phyloP scores from a whole-genome alignment of 2,113 vertebrate genomes.

The Todiramphus saurophagus region DNA sequence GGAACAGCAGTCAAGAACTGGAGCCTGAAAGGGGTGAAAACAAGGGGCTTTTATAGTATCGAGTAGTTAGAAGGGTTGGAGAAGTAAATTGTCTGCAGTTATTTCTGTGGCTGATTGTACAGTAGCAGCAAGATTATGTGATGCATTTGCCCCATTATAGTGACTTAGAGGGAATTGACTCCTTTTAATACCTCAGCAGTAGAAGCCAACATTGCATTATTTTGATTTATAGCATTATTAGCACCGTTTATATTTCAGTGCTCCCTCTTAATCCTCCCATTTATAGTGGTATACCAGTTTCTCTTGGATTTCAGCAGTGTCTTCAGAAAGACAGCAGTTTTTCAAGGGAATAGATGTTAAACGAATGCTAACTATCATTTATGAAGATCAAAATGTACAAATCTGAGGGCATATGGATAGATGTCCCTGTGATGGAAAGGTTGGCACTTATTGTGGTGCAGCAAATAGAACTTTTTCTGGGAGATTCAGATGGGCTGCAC shows the following conservation, averaged over 20 bases:
- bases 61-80: neutral
- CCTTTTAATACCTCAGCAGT: neutral
- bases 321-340: neutral
- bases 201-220: constrained; percentile 9
- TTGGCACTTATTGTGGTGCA: neutral
- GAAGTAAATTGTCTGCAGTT: constrained; percentile 13
- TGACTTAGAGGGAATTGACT: neutral
- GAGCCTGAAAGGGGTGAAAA: neutral
- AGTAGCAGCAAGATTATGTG: constrained; percentile 25
- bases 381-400: neutral
- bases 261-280: neutral
- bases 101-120: constrained; percentile 3
- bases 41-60: neutral
- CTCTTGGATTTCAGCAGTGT: neutral
- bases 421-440: neutral
- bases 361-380: neutral
- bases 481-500: neutral
- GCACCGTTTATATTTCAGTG: neutral
- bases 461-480: neutral
- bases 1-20: neutral
- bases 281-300: neutral
- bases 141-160: constrained; percentile 18
- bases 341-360: neutral
- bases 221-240: constrained; percentile 47
- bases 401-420: rapidly evolving